Conservation (phyloP, 2,888 invertebrate genomes). For the Amiota mariae region DNA sequence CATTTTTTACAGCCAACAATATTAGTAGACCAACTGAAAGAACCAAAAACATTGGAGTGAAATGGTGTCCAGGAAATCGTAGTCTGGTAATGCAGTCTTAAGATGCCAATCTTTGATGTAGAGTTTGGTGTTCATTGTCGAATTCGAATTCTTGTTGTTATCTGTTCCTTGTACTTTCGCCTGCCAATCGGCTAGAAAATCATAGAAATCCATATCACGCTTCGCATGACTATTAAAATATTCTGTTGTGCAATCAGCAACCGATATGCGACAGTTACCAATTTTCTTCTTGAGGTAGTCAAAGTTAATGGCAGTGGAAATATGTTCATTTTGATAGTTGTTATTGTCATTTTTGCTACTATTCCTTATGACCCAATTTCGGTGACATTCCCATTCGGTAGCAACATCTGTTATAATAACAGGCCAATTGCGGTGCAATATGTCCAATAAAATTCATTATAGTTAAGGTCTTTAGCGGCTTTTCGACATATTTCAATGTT, state of each 20-base stretch:
- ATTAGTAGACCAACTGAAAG: constrained; percentile 98
- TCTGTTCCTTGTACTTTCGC: constrained; percentile 48
- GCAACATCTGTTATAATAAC: constrained; percentile 81
- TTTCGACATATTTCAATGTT: constrained; percentile 41
- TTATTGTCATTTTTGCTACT: constrained; percentile 36
- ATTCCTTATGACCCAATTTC: constrained; percentile 75
- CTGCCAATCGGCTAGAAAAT: constrained; percentile 84
- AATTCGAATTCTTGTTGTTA: constrained; percentile 30
- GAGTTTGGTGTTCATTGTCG: constrained; percentile 74
- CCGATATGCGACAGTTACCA: constrained; percentile 81
- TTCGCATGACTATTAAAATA: constrained; percentile 86
- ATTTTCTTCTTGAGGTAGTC: constrained; percentile 77
- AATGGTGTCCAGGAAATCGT: constrained; percentile 92
- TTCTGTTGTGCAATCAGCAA: constrained; percentile 85
- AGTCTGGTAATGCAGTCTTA: constrained; percentile 77
- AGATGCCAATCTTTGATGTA: constrained; percentile 97
- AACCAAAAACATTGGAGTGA: constrained; percentile 96
- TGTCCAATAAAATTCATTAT: constrained; percentile 78
- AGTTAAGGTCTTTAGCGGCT: constrained; percentile 65
- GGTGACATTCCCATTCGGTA: constrained; percentile 79
- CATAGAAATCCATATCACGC: constrained; percentile 78
- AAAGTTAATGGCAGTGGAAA: constrained; percentile 70
- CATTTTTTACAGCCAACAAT: constrained; percentile 92
- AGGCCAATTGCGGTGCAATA: constrained; percentile 77
- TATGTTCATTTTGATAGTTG: constrained; percentile 32